These are phyloP conservation scores for Cantharis lateralis DNA, from an alignment of 2,888 invertebrate species.

Conservation along the genomic window DNA sequence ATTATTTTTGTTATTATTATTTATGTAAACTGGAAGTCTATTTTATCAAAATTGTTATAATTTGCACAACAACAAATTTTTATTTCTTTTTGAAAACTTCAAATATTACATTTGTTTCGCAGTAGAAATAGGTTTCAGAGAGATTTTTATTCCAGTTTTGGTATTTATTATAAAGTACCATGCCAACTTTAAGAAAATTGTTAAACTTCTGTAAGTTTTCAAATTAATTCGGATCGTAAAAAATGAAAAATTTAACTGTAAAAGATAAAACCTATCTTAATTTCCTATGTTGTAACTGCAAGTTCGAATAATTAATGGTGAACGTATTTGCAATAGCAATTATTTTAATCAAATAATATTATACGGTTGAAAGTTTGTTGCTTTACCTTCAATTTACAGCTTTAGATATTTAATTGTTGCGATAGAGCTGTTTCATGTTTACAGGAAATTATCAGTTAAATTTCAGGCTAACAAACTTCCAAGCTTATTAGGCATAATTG, in stretches of 20 bases:
- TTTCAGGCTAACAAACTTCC: not conserved
- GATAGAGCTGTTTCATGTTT: not conserved
- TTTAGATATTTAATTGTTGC: not conserved
- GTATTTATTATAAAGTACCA: slow-evolving; percentile 12
- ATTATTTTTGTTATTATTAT: too few species aligned
- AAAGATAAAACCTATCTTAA: not conserved
- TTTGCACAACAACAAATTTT: not conserved
- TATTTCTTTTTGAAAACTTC: not conserved
- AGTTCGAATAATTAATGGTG: not conserved
- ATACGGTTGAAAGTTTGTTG: not conserved
- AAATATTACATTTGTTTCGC: not conserved
- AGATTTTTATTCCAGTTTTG: slow-evolving; percentile 9
- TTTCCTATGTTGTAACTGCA: not conserved
- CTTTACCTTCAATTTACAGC: not conserved
- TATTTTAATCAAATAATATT: not conserved
- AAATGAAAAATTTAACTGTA: slow-evolving; percentile 5
- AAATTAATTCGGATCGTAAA: slow-evolving; percentile 12
- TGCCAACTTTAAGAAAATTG: slow-evolving; percentile 13
- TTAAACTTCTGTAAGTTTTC: slow-evolving; percentile 19
- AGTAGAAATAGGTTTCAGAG: not conserved
- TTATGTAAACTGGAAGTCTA: too few species aligned
- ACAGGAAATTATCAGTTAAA: not conserved
- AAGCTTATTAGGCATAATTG: not conserved
- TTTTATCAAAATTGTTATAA: not conserved
- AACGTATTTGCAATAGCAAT: not conserved